Base-by-base conservation (phyloP, 2,888 invertebrate genomes). In the Palloptera scutellata region DNA sequence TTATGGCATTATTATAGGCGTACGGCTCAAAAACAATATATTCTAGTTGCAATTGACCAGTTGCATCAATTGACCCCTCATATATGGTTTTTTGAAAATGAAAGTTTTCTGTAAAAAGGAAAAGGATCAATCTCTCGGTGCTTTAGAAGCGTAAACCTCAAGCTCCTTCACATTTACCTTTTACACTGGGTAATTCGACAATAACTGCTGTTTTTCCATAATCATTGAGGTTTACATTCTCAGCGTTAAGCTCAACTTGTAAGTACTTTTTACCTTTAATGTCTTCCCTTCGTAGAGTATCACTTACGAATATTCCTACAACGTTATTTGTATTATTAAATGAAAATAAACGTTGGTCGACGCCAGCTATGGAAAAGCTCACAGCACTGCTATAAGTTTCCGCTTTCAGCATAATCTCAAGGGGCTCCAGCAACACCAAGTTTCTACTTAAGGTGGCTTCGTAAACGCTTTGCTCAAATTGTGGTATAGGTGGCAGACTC, bases 361-460 rank as follows among this genome's bases (percentile, higher is more conserved):
- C 55, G 8, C 61, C 71, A 54, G 30, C 70, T 15, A 71, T 19
- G 13, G 48, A 54, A 57, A 75, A 79, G 13, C 8, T 58, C 0
- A 79, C 70, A 20, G 70, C 69, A 0, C 64, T n/a, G 3, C 68
- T 43, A 67, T 75, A 76, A 3, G 76, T 76, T 10, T 55, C 64
- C 8, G 61, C 41, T 4, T 52, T 17, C 17, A 78, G 57, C n/a
- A 64, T 42, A n/a, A 76, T 15, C 30, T 64, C 30, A 30, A 76
- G 30, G 1, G 72, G 61, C 1, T 61, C 9, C 69, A 69, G 59
- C 1, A 30, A 42, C 1, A 30, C 30, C 6, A 78, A 70, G 45
- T 71, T 53, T 0, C 61, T 9, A 45, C 67, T 64, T 12, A 76
- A 62, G 0, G 17, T 43, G 13, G 66, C 72, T 12, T 70, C 66